Conservation (phyloP, 2,113 vertebrate species). For the Odontesthes bonariensis region DNA sequence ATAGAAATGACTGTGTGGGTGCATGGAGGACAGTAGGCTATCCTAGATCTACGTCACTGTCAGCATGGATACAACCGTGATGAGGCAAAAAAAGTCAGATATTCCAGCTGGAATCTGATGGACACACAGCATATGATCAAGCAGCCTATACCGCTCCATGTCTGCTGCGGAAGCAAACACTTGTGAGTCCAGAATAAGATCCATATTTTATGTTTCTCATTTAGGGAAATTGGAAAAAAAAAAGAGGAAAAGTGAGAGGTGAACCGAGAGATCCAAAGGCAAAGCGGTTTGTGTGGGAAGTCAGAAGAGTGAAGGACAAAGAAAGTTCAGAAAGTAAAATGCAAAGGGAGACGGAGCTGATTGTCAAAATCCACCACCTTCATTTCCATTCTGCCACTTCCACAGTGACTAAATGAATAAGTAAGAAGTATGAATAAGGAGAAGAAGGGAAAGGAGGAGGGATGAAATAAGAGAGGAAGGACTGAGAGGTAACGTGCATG, state of each 20-base stretch:
- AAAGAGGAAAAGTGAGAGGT: not conserved
- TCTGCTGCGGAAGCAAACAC: not conserved
- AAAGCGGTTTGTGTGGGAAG: not conserved
- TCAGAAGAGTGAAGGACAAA: not conserved
- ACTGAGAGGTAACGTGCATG: slow-evolving; percentile 25
- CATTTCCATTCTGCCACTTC: not conserved
- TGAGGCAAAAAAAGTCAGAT: too few species aligned
- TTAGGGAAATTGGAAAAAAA: not conserved
- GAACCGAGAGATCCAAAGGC: not conserved
- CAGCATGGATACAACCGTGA: not conserved
- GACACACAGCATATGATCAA: too few species aligned
- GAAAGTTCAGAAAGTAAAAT: slow-evolving; percentile 2
- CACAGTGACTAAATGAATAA: slow-evolving; percentile 18
- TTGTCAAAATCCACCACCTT: slow-evolving; percentile 25
- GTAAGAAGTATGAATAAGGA: not conserved
- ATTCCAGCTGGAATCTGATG: too few species aligned
- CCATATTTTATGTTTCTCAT: not conserved
- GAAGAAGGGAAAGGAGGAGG: not conserved
- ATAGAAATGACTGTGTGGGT: slow-evolving; percentile 14
- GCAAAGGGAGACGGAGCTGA: not conserved
- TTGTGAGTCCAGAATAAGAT: slow-evolving; percentile 11
- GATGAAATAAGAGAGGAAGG: not conserved
- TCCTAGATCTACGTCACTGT: slow-evolving; percentile 9
- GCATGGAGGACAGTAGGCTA: not conserved
- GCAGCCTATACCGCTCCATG: not conserved